phyloP scores from a whole-genome alignment of 2,113 vertebrate genomes.

The Anguilla rostrata region DNA sequence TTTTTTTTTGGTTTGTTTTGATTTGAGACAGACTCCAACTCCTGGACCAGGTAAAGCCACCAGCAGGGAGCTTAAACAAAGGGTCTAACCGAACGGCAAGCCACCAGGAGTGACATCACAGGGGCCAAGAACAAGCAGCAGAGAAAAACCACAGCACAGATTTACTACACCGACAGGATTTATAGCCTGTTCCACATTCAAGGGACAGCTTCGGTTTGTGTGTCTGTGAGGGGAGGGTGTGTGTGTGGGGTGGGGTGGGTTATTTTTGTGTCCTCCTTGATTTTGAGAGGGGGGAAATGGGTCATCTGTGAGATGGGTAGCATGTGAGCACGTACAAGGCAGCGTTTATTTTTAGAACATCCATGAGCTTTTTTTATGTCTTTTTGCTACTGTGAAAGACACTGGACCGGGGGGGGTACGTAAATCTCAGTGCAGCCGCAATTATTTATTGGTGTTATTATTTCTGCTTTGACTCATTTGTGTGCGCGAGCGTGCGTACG shows the following conservation, averaged over 20 bases:
- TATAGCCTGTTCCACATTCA: not conserved
- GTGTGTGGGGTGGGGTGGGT: not conserved
- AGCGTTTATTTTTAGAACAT: constrained; percentile 18
- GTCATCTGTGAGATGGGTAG: constrained; percentile 11
- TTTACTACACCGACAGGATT: not conserved
- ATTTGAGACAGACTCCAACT: not conserved
- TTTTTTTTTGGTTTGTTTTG: too few relatives aligned
- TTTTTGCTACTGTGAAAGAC: not conserved
- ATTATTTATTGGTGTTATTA: constrained; percentile 13
- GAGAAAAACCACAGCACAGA: not conserved
- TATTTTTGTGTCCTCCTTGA: constrained; percentile 7
- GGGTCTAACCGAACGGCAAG: not conserved
- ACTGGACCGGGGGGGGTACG: not conserved
- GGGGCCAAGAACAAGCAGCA: not conserved
- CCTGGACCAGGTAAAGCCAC: not conserved
- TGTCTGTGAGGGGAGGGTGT: too few relatives aligned
- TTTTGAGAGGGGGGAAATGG: constrained; percentile 11
- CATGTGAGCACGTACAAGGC: not conserved
- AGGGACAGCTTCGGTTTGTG: not conserved
- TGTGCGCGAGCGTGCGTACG: not conserved
- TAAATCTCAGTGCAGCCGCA: constrained; percentile 15
- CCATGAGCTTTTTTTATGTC: not conserved
- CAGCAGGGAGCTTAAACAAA: not conserved
- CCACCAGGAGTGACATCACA: not conserved
- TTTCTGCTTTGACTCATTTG: not conserved